Base-by-base conservation (phyloP, 1,140 invertebrate genomes). In the Zaprionus capensis region DNA sequence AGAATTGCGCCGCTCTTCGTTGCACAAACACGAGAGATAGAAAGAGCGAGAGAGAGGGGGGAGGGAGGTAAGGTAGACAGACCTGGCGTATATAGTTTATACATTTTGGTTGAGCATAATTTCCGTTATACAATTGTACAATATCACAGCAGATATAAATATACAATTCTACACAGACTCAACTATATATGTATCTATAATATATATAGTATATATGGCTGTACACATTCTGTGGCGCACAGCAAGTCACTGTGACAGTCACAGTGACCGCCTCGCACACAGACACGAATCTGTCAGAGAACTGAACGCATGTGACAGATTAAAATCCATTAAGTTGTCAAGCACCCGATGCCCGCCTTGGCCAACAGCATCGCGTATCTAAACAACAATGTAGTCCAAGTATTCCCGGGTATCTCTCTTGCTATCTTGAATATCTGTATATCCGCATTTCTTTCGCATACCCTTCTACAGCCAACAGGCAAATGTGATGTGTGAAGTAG, bases 251-350 rank as follows among this genome's bases (percentile, higher is more conserved):
- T 24, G 41, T 73, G 14, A 11, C 38, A 69, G 71, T 58, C 57
- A 26, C 82, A 78, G 75, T 83, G 81, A 80, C 81, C 73, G 76
- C 72, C 46, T 51, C 56, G 78, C 22, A 38, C 66, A 66, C 36
- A 26, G 26, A 62, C 67, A 68, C 66, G 63, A 75, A 87, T 74
- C 80, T 87, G 84, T 88, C 84, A 88, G 78, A 88, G 84, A 84
- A 58, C 88, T 90, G 85, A 88, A 75, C 85, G 78, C 81, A 79
- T 90, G 85, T 90, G 85, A 90, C 85, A 90, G 85, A 90, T 90
- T 90, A 90, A 90, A 90, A 90, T 90, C 85, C 85, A 90, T 90
- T 90, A 90, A 90, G 85, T 91, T 90, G 85, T 90, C 85, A 90
- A 75, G 72, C 58, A 31, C 34, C 36, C 53, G 58, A 64, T 69